Conservation (phyloP, 1,140 invertebrate species). For the Aplysia californica region DNA sequence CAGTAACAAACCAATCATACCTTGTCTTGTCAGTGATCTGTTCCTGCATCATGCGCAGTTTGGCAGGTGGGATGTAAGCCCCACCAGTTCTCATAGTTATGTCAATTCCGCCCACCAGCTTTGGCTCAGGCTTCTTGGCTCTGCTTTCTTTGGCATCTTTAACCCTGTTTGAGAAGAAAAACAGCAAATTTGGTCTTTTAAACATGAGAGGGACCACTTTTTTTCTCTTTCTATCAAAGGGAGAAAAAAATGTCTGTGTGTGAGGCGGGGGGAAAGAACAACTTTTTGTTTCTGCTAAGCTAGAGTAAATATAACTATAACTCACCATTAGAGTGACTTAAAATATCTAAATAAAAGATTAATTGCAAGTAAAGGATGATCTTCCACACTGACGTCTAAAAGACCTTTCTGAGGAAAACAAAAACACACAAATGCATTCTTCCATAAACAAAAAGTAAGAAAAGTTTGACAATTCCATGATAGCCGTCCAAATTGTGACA, state of each 20-base stretch:
- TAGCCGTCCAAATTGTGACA: too few relatives aligned
- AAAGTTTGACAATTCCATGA: too few relatives aligned
- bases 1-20: too few relatives aligned
- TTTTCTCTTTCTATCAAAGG: background rate
- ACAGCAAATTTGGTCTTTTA: conserved; percentile 24
- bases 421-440: too few relatives aligned
- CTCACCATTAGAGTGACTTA: too few relatives aligned
- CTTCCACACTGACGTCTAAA: too few relatives aligned
- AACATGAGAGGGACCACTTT: background rate
- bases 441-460: too few relatives aligned
- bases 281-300: conserved; percentile 25
- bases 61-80: conserved; percentile 98
- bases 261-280: background rate
- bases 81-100: conserved; percentile 91
- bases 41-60: conserved; percentile 92
- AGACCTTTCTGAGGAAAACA: too few relatives aligned
- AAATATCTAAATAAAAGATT: too few relatives aligned
- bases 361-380: too few relatives aligned
- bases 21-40: conserved; percentile 91
- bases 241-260: background rate
- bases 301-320: too few relatives aligned
- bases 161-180: conserved; percentile 2
- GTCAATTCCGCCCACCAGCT: conserved; percentile 29
- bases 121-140: conserved; percentile 27
- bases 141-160: background rate